phyloP scores from a whole-genome alignment of 2,797 vertebrate genomes.

The Clarias pachynema region DNA sequence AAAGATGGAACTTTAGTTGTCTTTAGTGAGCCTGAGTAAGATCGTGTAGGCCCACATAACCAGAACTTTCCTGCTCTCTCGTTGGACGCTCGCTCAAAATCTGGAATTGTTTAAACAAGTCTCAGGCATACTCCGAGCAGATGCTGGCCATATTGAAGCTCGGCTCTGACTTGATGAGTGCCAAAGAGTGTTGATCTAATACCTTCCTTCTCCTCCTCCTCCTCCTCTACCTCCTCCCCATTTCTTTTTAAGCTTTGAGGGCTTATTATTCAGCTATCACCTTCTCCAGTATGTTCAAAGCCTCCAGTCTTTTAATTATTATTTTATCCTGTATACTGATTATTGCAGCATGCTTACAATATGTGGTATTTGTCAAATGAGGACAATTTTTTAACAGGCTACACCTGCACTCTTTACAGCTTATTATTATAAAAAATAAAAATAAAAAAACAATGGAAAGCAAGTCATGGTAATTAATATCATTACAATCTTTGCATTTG shows the following conservation, averaged over 20 bases:
- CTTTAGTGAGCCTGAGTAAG: background rate
- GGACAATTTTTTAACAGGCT: background rate
- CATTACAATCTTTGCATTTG: background rate
- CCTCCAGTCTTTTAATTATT: background rate
- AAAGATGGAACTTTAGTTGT: background rate
- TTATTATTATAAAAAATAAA: background rate
- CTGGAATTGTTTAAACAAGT: slow-evolving; percentile 69
- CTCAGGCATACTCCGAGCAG: slow-evolving; percentile 63
- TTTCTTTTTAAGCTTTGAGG: slow-evolving; percentile 1
- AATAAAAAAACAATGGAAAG: background rate
- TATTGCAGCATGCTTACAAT: background rate
- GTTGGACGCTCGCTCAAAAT: slow-evolving; percentile 29
- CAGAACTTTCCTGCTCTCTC: slow-evolving; percentile 21
- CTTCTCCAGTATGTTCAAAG: background rate
- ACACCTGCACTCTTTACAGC: background rate
- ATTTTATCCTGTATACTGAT: background rate
- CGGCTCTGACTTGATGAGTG: slow-evolving; percentile 48
- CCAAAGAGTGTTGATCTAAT: slow-evolving; percentile 34
- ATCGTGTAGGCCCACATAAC: background rate
- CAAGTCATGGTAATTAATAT: background rate
- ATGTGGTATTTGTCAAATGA: slow-evolving; percentile 4
- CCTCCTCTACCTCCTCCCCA: background rate
- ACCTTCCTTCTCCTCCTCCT: background rate
- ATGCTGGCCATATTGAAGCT: slow-evolving; percentile 67
- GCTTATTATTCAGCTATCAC: background rate